phyloP scores from a whole-genome alignment of 2,888 invertebrate species.

The Drosophila ustulata region DNA sequence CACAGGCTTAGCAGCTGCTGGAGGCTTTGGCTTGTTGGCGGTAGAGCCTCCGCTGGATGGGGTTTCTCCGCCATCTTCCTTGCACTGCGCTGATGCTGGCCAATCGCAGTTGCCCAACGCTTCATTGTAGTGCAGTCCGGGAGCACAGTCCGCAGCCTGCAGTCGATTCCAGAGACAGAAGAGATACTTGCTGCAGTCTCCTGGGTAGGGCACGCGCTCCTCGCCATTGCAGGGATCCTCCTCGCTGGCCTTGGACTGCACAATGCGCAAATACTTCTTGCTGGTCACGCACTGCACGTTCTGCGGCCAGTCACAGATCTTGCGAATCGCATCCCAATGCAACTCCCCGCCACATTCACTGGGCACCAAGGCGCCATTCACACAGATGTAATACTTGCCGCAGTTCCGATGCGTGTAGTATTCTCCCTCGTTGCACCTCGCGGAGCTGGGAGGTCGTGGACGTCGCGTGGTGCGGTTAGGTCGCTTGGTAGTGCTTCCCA shows the following conservation, averaged over 20 bases:
- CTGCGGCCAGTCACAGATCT: conserved; percentile 91
- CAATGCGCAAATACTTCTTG: conserved; percentile 79
- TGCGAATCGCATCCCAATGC: conserved; percentile 89
- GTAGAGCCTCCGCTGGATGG: conserved; percentile 7
- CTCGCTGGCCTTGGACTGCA: conserved; percentile 77
- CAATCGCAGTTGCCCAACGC: conserved; percentile 90
- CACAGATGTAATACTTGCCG: conserved; percentile 91
- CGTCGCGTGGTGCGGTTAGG: conserved; percentile 58
- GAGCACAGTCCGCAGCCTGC: conserved; percentile 89
- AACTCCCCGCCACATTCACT: conserved; percentile 92
- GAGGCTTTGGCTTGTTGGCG: conserved; percentile 47
- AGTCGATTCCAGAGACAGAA: conserved; percentile 93
- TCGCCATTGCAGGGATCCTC: conserved; percentile 88
- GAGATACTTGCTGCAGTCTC: conserved; percentile 90
- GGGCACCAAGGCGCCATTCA: conserved; percentile 89
- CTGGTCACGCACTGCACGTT: conserved; percentile 87
- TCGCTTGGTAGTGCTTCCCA: conserved; percentile 39
- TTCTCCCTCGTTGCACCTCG: conserved; percentile 88
- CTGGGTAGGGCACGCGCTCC: conserved; percentile 88
- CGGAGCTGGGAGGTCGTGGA: conserved; percentile 55
- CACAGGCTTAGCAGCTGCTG: conserved; percentile 67
- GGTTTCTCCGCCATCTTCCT: conserved; percentile 39
- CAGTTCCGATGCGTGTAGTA: conserved; percentile 92
- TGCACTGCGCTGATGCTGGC: conserved; percentile 89
- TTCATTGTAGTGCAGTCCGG: conserved; percentile 91